Percentiles rank a stretch among this genome's conserved stretches.
Evolutionary conservation across 2,888 invertebrate genomes (phyloP).

Genomic region (Erebia aethiops): DNA sequence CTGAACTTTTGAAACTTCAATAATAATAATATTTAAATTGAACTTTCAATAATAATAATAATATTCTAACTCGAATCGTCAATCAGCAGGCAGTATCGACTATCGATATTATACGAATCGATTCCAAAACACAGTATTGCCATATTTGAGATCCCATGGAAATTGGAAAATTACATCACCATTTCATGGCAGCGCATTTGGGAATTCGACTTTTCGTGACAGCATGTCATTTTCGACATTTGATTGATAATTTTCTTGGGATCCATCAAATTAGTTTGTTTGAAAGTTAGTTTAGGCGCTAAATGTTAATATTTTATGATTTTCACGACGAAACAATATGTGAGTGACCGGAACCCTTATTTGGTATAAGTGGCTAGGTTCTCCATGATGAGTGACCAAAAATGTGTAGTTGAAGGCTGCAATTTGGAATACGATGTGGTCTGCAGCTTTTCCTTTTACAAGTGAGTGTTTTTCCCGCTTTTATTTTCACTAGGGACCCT

Average conservation of each 20-base stretch:
- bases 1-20: too few species aligned
- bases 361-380: constrained; percentile 58
- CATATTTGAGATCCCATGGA: constrained; percentile 54
- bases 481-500: constrained; percentile 32
- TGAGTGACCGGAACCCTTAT: constrained; percentile 68
- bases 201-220: constrained; percentile 82
- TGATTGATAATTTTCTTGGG: constrained; percentile 82
- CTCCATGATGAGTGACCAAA: constrained; percentile 71
- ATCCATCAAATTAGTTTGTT: constrained; percentile 82
- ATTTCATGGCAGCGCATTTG: constrained; percentile 80
- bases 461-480: constrained; percentile 66
- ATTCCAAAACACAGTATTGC: constrained; percentile 55
- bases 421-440: constrained; percentile 78
- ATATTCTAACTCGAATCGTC: too few species aligned
- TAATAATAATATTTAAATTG: not conserved
- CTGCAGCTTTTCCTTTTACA: constrained; percentile 81
- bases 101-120: constrained; percentile 34
- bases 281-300: constrained; percentile 81
- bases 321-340: constrained; percentile 64
- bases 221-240: constrained; percentile 83
- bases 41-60: not conserved
- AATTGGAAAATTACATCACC: constrained; percentile 78
- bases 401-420: constrained; percentile 80
- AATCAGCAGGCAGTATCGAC: constrained; percentile 10
- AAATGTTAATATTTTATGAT: constrained; percentile 71